Percentiles rank a stretch among this genome's conserved stretches.
Evolutionary conservation across 2,113 vertebrate genomes (phyloP).

Genomic region (Heterochromis multidens): DNA sequence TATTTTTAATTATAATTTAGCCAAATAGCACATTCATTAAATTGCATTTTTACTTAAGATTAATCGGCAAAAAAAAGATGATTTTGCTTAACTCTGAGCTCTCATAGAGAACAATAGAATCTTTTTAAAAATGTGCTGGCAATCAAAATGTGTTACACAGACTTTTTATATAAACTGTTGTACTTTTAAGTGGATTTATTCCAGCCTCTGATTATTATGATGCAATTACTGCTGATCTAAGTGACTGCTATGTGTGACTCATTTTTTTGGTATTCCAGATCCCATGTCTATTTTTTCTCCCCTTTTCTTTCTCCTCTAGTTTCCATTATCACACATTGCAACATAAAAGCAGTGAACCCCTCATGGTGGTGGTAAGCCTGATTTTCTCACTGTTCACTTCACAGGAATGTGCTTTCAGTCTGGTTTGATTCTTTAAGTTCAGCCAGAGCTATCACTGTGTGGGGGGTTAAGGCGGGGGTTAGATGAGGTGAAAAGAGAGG

Average conservation of each 20-base stretch:
- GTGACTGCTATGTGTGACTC: not conserved
- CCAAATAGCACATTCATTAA: accelerated
- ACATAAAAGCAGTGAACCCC: not conserved
- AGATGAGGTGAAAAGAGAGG: not conserved
- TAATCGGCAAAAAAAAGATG: not conserved
- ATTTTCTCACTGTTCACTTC: not conserved
- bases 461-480: not conserved
- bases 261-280: not conserved
- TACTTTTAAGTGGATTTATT: not conserved
- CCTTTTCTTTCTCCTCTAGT: not conserved
- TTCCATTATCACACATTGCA: not conserved
- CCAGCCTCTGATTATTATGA: not conserved
- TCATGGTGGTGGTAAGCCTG: not conserved
- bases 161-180: not conserved
- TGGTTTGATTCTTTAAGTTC: not conserved
- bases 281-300: not conserved
- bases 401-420: not conserved
- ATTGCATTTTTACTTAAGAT: not conserved
- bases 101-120: not conserved
- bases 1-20: not conserved
- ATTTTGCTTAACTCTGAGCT: not conserved
- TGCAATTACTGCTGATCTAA: not conserved
- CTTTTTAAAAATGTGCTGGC: not conserved
- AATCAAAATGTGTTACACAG: not conserved
- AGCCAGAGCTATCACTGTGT: not conserved